phyloP scores from a whole-genome alignment of 2,888 invertebrate species.

The Fabriciana adippe region DNA sequence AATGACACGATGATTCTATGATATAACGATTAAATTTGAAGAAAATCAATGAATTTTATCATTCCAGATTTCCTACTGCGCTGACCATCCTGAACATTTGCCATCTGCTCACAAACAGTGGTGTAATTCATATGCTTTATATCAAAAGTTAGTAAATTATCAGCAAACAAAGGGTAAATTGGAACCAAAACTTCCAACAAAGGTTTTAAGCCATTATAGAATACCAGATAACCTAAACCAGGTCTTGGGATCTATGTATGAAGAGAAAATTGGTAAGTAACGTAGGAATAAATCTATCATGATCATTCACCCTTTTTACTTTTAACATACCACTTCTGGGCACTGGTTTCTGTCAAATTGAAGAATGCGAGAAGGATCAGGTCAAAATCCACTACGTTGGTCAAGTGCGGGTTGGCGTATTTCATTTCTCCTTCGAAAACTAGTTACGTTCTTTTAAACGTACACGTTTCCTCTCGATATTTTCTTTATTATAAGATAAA shows the following conservation, averaged over 20 bases:
- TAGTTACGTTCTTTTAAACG: too few relatives aligned
- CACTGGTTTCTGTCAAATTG: too few relatives aligned
- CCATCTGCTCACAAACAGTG: slow-evolving; percentile 79
- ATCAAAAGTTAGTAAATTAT: slow-evolving; percentile 81
- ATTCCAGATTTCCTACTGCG: slow-evolving; percentile 79
- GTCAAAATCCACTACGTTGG: too few relatives aligned
- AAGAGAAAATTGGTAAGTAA: slow-evolving; percentile 67
- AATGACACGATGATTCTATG: background rate
- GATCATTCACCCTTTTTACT: too few relatives aligned
- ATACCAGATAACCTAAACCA: slow-evolving; percentile 75
- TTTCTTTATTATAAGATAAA: too few relatives aligned
- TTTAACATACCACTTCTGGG: too few relatives aligned
- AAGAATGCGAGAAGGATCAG: too few relatives aligned
- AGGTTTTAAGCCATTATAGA: slow-evolving; percentile 56
- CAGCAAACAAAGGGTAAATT: slow-evolving; percentile 83
- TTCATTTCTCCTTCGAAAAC: too few relatives aligned
- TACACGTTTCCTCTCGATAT: too few relatives aligned
- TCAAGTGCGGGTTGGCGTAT: too few relatives aligned
- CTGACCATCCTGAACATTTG: slow-evolving; percentile 74
- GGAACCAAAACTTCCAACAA: slow-evolving; percentile 82
- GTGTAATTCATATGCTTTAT: slow-evolving; percentile 85
- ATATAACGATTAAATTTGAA: background rate
- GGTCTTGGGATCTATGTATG: slow-evolving; percentile 73
- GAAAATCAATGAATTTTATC: background rate
- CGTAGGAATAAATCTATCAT: too few relatives aligned